These are phyloP conservation scores for Lepidurus packardi DNA, from an alignment of 1,140 invertebrate species.

Conservation along the genomic window DNA sequence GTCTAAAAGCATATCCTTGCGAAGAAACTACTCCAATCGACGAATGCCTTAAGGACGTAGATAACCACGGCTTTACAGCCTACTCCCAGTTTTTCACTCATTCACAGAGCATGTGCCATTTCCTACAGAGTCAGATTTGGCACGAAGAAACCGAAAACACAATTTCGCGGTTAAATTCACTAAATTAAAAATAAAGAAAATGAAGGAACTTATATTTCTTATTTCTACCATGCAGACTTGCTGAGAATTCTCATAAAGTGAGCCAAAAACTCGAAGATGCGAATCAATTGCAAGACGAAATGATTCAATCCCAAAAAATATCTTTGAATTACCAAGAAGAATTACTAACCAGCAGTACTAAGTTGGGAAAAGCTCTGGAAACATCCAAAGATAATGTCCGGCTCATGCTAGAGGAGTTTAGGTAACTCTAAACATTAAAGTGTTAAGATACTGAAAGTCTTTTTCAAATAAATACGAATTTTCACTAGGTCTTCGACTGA, in stretches of 20 bases:
- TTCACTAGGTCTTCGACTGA: conserved; percentile 40
- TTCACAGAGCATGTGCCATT: conserved; percentile 62
- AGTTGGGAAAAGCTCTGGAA: conserved; percentile 46
- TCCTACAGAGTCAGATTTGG: conserved; percentile 59
- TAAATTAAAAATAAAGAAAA: not conserved
- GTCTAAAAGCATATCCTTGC: conserved; percentile 52
- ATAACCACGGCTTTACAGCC: conserved; percentile 54
- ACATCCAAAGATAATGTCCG: conserved; percentile 47
- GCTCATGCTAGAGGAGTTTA: conserved; percentile 50
- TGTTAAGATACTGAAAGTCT: too few species aligned
- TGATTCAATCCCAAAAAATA: conserved; percentile 50
- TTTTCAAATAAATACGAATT: too few species aligned
- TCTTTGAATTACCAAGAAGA: conserved; percentile 52
- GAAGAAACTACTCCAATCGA: conserved; percentile 42
- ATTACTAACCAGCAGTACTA: conserved; percentile 49
- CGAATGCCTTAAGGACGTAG: conserved; percentile 54
- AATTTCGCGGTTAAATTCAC: conserved; percentile 44
- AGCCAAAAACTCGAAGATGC: conserved; percentile 49
- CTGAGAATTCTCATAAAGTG: conserved; percentile 47
- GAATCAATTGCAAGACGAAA: conserved; percentile 43
- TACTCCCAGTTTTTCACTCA: conserved; percentile 64
- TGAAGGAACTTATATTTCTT: conserved; percentile 40
- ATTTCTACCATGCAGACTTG: conserved; percentile 42
- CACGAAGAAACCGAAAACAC: conserved; percentile 56
- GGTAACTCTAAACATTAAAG: conserved; percentile 37